Base-by-base conservation (phyloP, 2,113 vertebrate species). In the Melanerpes formicivorus region DNA sequence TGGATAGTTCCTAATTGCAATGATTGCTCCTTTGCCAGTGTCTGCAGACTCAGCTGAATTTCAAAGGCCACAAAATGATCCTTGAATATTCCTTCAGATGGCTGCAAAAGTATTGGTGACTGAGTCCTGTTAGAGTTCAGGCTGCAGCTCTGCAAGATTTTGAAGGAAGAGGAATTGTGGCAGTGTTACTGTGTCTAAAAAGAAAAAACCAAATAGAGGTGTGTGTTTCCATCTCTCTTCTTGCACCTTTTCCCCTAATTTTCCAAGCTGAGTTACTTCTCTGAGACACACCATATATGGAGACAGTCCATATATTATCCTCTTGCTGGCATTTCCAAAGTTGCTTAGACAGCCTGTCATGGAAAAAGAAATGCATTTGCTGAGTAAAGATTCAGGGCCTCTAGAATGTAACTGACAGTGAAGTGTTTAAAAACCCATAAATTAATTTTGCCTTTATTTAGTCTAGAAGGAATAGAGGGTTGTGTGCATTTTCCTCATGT, bases 361-460 rank as follows among this genome's bases (percentile, higher is more conserved):
- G 3, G 54, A 77, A 93, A 80, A 18, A 12, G 2, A 44, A 65
- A 65, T 48, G 23, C 23, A 46, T 80, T 94, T 82, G 75, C 46
- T 60, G 19, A 62, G 63, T 66, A 66, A 56, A 88, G 84, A 72
- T 18, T 29, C 37, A 60, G 19, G 32, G 37, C 34, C 54, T 67
- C 58, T 88, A 52, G 42, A 58, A 80, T 10, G 18, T 60, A 80
- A 70, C 40, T 69, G 48, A 73, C 15, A 78, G 29, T 52, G 5
- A 55, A 87, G 32, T 81, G 62, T 72, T 88, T 90, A 78, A 83
- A 91, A 73, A 1, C 11, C 18, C n/a, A 34, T 34, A 65, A 60
- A 84, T 84, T 74, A 64, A 17, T 78, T 88, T 81, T 84, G n/a
- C 11, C 44, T 91, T 86, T 93, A 90, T 91, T 94, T 93, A 80